phyloP scores from a whole-genome alignment of 1,140 invertebrate species.

The Brachionus paranguensis region DNA sequence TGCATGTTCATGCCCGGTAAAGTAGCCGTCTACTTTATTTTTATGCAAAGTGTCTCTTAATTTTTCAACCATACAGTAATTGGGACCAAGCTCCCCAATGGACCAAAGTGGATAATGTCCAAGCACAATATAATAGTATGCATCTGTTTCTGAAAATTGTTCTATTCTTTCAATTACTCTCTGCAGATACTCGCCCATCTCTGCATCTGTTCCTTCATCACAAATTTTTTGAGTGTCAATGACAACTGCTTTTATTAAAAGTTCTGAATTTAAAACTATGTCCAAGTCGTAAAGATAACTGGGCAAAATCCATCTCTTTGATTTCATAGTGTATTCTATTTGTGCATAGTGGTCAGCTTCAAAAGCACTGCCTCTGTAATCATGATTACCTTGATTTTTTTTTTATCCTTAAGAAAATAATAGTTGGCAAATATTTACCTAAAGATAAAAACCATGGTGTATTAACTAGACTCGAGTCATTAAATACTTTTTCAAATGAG shows the following conservation, averaged over 20 bases:
- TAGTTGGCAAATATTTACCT: not conserved
- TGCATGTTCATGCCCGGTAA: constrained; percentile 59
- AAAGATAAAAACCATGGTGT: constrained; percentile 18
- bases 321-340: not conserved
- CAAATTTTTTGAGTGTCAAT: constrained; percentile 8
- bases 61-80: constrained; percentile 51
- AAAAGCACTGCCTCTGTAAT: not conserved
- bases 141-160: not conserved
- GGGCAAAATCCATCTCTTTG: constrained; percentile 3
- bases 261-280: not conserved
- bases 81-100: constrained; percentile 56
- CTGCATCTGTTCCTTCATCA: not conserved
- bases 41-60: constrained; percentile 55
- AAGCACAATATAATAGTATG: not conserved
- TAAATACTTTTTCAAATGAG: constrained; percentile 6
- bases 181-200: not conserved
- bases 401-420: not conserved
- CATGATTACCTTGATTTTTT: constrained; percentile 1
- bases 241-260: not conserved
- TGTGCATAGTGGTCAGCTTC: constrained; percentile 7
- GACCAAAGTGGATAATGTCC: constrained; percentile 55
- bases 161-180: not conserved
- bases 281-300: constrained; percentile 1
- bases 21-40: constrained; percentile 56
- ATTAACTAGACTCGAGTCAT: not conserved